These are phyloP conservation scores for Abrostola tripartita DNA, from an alignment of 2,888 invertebrate species.

Conservation along the genomic window DNA sequence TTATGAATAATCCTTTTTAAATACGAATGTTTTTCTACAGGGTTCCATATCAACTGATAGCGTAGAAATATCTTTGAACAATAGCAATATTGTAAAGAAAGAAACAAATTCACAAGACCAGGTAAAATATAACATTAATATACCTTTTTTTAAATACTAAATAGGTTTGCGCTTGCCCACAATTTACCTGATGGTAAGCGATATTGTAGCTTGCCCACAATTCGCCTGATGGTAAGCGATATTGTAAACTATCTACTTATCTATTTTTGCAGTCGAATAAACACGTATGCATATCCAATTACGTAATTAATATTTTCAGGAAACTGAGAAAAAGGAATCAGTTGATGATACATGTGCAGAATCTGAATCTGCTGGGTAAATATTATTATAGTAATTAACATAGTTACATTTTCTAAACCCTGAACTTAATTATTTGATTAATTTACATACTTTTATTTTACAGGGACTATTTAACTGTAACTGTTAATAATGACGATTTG, in stretches of 20 bases:
- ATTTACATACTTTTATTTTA: slow-evolving; percentile 45
- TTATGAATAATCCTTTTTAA: slow-evolving; percentile 3
- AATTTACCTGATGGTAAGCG: no score
- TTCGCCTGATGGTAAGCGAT: no score
- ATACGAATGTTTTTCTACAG: slow-evolving; percentile 58
- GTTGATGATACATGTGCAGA: slow-evolving; percentile 78
- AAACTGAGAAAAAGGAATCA: slow-evolving; percentile 61
- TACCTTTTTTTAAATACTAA: no score
- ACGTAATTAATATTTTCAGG: slow-evolving; percentile 57
- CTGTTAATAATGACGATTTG: slow-evolving; percentile 77
- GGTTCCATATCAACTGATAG: slow-evolving; percentile 82
- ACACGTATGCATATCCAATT: no score
- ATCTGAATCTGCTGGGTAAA: slow-evolving; percentile 81
- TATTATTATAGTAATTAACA: not conserved
- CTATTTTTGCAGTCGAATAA: no score
- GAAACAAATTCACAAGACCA: slow-evolving; percentile 58
- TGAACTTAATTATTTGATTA: not conserved
- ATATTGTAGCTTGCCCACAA: no score
- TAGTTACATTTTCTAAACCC: not conserved
- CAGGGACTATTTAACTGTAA: slow-evolving; percentile 78
- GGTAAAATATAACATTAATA: slow-evolving; percentile 36
- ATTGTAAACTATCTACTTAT: no score
- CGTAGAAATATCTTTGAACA: slow-evolving; percentile 76
- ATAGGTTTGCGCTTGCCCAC: no score
- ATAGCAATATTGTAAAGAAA: slow-evolving; percentile 65